Evolutionary conservation across 2,797 vertebrate genomes (phyloP).

Genomic region (Crocidura indochinensis): DNA sequence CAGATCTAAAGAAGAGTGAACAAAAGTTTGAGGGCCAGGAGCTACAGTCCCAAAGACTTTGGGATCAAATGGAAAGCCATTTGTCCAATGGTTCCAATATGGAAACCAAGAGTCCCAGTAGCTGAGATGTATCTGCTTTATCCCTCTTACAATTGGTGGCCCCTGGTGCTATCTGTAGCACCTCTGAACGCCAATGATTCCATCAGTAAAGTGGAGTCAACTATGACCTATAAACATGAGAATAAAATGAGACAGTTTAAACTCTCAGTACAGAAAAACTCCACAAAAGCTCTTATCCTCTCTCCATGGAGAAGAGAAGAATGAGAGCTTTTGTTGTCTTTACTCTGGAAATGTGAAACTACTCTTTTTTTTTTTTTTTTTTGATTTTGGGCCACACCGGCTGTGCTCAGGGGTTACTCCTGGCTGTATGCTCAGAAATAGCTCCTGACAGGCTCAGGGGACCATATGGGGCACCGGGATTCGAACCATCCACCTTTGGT

Average conservation of each 20-base stretch:
- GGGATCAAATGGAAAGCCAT: background rate
- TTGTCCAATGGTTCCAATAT: background rate
- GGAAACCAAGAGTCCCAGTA: background rate
- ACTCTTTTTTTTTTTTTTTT: no score
- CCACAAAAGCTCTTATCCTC: no score
- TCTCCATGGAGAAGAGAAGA: fast-evolving
- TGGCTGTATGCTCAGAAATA: no score
- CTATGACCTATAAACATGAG: background rate
- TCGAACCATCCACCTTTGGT: no score
- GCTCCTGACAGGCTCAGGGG: no score
- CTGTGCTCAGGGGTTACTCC: no score
- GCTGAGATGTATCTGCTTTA: background rate
- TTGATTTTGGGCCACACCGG: no score
- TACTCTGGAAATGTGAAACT: background rate
- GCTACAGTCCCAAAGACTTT: background rate
- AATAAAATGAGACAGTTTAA: background rate
- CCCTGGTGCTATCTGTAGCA: background rate
- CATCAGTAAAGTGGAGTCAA: background rate
- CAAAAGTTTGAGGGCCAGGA: background rate
- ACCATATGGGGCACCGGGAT: no score
- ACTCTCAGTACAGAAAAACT: background rate
- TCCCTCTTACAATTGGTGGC: background rate
- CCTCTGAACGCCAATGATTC: background rate
- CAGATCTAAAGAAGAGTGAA: background rate
- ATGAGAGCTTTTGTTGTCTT: background rate